phyloP scores from a whole-genome alignment of 2,797 vertebrate genomes.

The Macroramphosus scolopax region DNA sequence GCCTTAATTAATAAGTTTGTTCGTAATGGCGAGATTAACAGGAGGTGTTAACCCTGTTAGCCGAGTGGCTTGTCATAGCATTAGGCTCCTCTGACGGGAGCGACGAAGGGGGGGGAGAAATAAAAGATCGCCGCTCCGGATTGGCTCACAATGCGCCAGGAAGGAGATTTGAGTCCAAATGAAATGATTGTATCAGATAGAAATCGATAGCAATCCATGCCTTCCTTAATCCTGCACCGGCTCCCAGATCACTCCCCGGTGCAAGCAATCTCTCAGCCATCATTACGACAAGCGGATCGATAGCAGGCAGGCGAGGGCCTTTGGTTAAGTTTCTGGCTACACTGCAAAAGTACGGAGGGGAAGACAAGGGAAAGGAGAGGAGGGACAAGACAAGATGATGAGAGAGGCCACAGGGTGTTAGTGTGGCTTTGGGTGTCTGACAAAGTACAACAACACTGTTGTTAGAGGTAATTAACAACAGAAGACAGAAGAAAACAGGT shows the following conservation, averaged over 20 bases:
- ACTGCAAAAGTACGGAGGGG: constrained; percentile 47
- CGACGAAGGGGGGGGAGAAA: constrained; percentile 50
- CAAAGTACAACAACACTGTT: constrained; percentile 46
- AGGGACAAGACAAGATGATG: constrained; percentile 47
- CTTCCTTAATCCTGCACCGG: constrained; percentile 78
- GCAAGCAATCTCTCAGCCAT: constrained; percentile 80
- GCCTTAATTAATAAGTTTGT: constrained; percentile 78
- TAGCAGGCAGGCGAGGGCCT: constrained; percentile 55
- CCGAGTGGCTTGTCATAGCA: constrained; percentile 58
- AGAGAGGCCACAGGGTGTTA: constrained; percentile 49
- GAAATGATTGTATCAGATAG: constrained; percentile 85
- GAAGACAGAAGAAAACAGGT: constrained; percentile 50
- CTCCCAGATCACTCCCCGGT: constrained; percentile 73
- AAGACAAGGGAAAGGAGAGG: constrained; percentile 28
- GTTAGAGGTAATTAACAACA: constrained; percentile 70
- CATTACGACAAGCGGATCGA: constrained; percentile 76
- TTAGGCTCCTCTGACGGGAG: constrained; percentile 44
- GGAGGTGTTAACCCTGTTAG: constrained; percentile 75
- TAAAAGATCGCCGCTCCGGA: constrained; percentile 73
- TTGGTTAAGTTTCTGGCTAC: constrained; percentile 67
- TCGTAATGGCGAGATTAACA: constrained; percentile 71
- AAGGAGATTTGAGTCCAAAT: constrained; percentile 80
- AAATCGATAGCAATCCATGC: constrained; percentile 83
- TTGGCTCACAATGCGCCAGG: constrained; percentile 66
- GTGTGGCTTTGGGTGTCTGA: constrained; percentile 52